Conservation (phyloP, 2,797 vertebrate genomes). For the Lateolabrax maculatus region DNA sequence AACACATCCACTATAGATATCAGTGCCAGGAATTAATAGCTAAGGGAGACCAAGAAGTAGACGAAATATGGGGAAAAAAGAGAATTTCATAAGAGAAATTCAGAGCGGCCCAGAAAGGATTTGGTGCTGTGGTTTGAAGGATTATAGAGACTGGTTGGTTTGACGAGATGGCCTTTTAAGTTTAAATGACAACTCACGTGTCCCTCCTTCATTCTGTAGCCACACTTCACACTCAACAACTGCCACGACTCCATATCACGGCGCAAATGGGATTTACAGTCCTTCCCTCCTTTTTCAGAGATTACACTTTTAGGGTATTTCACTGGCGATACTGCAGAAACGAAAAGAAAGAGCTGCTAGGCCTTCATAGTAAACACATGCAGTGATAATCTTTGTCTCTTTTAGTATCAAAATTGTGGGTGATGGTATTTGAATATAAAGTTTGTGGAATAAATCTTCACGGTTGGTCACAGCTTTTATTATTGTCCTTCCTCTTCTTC, state of each 20-base stretch:
- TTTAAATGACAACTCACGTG: constrained; percentile 54
- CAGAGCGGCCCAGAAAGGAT: constrained; percentile 44
- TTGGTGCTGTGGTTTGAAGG: constrained; percentile 44
- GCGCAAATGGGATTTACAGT: constrained; percentile 62
- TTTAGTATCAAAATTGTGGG: neutral
- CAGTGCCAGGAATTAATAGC: constrained; percentile 9
- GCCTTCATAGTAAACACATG: neutral
- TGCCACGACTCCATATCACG: constrained; percentile 37
- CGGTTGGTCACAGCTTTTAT: neutral
- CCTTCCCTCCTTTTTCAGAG: neutral
- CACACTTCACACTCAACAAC: constrained; percentile 29
- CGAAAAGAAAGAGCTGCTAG: neutral
- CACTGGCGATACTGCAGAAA: neutral
- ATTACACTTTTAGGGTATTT: constrained; percentile 34
- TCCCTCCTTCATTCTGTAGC: constrained; percentile 37
- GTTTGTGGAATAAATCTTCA: neutral
- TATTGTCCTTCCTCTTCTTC: neutral
- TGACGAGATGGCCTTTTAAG: constrained; percentile 54
- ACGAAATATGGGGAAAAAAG: neutral
- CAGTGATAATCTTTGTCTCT: constrained; percentile 2
- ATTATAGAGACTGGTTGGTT: constrained; percentile 49
- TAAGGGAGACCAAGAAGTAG: neutral
- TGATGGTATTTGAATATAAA: neutral
- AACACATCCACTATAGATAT: neutral
- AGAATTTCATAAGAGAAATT: constrained; percentile 36